phyloP scores from a whole-genome alignment of 2,888 invertebrate genomes.

The Megaustenia siamemsis region DNA sequence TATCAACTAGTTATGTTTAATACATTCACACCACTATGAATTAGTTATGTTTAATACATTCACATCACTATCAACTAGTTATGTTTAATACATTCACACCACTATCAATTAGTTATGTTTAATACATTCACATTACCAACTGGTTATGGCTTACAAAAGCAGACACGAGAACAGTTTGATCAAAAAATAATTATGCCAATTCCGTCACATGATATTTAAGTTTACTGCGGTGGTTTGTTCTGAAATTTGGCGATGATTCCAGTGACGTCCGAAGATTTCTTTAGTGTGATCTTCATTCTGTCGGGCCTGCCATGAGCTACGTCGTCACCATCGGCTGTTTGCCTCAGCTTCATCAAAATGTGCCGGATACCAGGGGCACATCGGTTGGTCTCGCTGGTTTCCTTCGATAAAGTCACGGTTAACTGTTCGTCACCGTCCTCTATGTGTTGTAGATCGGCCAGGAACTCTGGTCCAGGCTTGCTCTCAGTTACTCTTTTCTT shows the following conservation, averaged over 20 bases:
- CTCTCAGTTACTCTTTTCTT: neutral
- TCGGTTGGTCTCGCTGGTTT: neutral
- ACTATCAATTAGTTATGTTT: too few species aligned
- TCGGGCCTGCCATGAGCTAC: neutral
- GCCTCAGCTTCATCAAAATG: constrained; percentile 46
- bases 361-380: constrained; percentile 42
- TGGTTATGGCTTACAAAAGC: too few species aligned
- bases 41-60: too few species aligned
- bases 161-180: too few species aligned
- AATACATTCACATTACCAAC: too few species aligned
- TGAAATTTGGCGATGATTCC: constrained; percentile 51
- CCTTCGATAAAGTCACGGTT: neutral
- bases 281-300: constrained; percentile 24
- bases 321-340: neutral
- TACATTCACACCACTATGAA: too few species aligned
- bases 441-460: neutral
- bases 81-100: too few species aligned
- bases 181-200: too few species aligned
- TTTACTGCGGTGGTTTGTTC: neutral
- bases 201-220: neutral
- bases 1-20: too few species aligned
- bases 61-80: too few species aligned
- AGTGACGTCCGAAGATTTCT: constrained; percentile 40
- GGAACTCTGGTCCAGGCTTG: neutral
- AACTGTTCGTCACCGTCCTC: neutral